Conservation (phyloP, 2,797 vertebrate species). For the Parambassis ranga region DNA sequence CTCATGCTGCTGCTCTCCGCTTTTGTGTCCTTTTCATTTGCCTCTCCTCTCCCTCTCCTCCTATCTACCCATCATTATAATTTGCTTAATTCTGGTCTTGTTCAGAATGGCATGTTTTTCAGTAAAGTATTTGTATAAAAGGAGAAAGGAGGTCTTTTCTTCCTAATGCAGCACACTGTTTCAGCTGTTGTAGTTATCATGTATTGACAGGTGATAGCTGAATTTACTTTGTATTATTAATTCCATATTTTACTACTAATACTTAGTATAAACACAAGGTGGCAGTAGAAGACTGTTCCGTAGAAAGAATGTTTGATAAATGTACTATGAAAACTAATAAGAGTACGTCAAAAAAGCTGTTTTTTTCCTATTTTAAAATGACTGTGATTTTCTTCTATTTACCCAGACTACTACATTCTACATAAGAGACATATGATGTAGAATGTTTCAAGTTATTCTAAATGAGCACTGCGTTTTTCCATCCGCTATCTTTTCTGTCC, state of each 20-base stretch:
- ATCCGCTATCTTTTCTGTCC: constrained; percentile 44
- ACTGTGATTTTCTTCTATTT: neutral
- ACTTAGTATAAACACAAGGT: constrained; percentile 52
- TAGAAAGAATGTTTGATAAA: neutral
- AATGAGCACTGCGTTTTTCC: constrained; percentile 41
- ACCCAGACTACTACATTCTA: neutral
- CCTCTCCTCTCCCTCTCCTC: neutral
- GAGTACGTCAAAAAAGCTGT: neutral
- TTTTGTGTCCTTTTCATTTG: constrained; percentile 44
- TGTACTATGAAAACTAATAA: constrained; percentile 7
- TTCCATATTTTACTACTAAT: neutral
- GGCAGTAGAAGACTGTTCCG: constrained; percentile 58
- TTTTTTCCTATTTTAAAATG: neutral
- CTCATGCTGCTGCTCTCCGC: constrained; percentile 26
- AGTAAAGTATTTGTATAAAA: neutral
- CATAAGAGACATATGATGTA: neutral
- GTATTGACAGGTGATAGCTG: neutral
- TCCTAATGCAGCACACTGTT: neutral
- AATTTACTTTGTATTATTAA: neutral
- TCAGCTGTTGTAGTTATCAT: neutral
- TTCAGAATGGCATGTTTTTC: constrained; percentile 7
- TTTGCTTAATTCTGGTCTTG: constrained; percentile 3
- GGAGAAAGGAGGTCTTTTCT: neutral
- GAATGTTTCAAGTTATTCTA: constrained; percentile 11
- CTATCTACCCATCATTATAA: constrained; percentile 16